Base-by-base conservation (phyloP, 2,797 vertebrate species). In the Nannoperca obscura region DNA sequence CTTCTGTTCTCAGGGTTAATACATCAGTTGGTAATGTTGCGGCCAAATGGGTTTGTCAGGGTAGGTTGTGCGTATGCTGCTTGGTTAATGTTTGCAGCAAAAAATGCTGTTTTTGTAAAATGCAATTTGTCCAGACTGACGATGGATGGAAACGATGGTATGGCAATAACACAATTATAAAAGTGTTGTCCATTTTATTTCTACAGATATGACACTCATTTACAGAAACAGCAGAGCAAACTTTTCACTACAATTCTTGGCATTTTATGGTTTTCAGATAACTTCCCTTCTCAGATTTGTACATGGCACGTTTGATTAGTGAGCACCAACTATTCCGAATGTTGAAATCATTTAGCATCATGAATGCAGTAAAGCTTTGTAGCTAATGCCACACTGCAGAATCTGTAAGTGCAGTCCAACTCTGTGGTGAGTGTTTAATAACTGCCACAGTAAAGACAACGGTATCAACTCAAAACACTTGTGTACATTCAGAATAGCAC, bases 401-500 rank as follows among this genome's bases (percentile, higher is more conserved):
- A 60, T 58, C 17, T 57, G 15, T 58, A 77, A 83, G 44, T 81
- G 62, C 59, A 84, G 78, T 81, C 64, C 74, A 68, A 72, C 24
- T 80, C 60, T 40, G 27, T 47, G 61, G 5, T 63, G 22, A 59
- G 30, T 67, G 19, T 62, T 74, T 46, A 47, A 73, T 46, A 72
- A 68, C 42, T 15, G 70, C 53, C 27, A 47, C 42, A 5, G n/a
- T 9, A n/a, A 66, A 66, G 74, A 61, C 46, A 71, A 40, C 52
- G 20, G 57, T 67, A 77, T 49, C 27, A 54, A 74, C 69, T 70
- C 46, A 61, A 40, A 81, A 77, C 63, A 80, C 62, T 66, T 13
- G 74, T 87, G 67, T 90, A 90, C 89, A 92, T 92, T 93, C 89
- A 91, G 78, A 89, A 84, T 74, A 91, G 85, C 89, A 90, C 86